phyloP scores from a whole-genome alignment of 2,797 vertebrate species.

The Phaenicophaeus curvirostris region DNA sequence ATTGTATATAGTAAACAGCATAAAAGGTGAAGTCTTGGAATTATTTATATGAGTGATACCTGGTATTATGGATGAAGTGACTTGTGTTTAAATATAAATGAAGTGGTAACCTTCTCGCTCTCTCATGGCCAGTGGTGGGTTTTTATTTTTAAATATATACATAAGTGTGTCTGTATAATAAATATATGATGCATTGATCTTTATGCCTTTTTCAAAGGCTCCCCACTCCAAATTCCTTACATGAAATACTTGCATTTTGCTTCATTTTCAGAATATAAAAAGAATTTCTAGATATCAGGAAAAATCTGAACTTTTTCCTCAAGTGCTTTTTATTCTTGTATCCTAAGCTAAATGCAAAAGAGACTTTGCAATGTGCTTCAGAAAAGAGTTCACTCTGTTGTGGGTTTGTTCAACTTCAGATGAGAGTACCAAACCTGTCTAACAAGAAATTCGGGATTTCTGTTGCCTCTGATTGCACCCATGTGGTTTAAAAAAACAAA shows the following conservation, averaged over 20 bases:
- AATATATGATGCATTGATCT: neutral
- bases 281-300: neutral
- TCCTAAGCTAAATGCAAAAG: neutral
- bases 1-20: neutral
- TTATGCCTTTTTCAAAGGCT: neutral
- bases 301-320: neutral
- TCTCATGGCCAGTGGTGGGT: neutral
- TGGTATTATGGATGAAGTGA: neutral
- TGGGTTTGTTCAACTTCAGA: constrained; percentile 1
- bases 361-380: neutral
- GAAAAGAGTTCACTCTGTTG: neutral
- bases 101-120: neutral
- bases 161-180: too few relatives aligned
- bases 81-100: neutral
- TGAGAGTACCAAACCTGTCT: constrained; percentile 48
- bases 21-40: neutral
- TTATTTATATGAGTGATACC: neutral
- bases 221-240: neutral
- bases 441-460: constrained; percentile 46
- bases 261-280: neutral
- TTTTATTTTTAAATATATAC: neutral
- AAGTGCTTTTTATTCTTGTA: neutral
- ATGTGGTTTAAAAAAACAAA: constrained; percentile 31
- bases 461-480: neutral
- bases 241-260: neutral